Conservation (phyloP, 2,797 vertebrate species). For the Scolopax rusticola region DNA sequence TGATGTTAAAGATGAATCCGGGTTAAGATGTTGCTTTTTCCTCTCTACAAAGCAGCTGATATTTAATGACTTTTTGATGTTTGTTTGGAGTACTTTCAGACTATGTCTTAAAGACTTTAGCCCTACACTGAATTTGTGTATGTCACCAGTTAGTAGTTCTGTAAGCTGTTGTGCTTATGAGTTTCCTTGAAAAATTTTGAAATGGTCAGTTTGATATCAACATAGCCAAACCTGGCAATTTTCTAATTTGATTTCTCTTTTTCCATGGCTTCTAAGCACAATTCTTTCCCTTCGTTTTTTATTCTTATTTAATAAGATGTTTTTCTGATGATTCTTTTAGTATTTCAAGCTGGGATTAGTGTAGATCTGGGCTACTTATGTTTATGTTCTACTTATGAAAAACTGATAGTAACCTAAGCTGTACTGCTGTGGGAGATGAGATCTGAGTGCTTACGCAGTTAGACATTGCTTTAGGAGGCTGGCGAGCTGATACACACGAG, state of each 20-base stretch:
- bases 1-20: background rate
- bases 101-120: background rate
- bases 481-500: background rate
- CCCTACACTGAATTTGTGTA: background rate
- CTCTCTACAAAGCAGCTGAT: background rate
- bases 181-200: background rate
- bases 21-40: background rate
- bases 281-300: background rate
- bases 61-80: background rate
- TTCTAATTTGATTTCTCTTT: background rate
- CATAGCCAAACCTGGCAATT: background rate
- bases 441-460: background rate
- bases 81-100: background rate
- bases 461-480: background rate
- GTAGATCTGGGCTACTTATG: background rate
- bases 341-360: background rate
- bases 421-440: background rate
- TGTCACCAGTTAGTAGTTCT: background rate
- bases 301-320: background rate
- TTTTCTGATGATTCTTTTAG: conserved; percentile 17
- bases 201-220: background rate
- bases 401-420: background rate
- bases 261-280: background rate
- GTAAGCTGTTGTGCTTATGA: accelerated
- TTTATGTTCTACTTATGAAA: background rate